Base-by-base conservation (phyloP, 2,888 invertebrate genomes). In the Dynastes maya region DNA sequence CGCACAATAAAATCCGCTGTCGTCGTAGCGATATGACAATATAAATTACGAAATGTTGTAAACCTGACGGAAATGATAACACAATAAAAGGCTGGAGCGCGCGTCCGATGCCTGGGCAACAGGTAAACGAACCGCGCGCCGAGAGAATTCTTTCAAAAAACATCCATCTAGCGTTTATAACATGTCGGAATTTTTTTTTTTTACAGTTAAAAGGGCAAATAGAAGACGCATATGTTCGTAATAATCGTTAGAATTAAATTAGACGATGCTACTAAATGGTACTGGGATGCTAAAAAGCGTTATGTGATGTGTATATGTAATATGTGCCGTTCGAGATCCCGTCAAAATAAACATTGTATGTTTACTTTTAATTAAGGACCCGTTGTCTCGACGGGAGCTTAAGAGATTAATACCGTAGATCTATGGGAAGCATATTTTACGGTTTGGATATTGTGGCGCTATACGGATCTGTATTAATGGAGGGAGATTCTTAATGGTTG, bases 21-120 rank as follows among this genome's bases (percentile, higher is more conserved):
- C 58, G 27, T 74, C 58, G 13, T 61, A 37, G 45, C 55, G 64
- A 51, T 53, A 76, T 67, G 64, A 67, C 63, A 65, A 22, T 67
- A 65, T 76, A 76, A 37, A 76, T 65, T 67, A 45, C 16, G 51
- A 67, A 65, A 67, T 22, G 76, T 63, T n/a, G 29, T 63, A n/a
- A 67, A 76, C 55, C 67, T 67, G 67, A 65, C 76, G 65, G 67
- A 65, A 65, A 76, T 67, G 65, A 76, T 53, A 67, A 55, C 37
- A 51, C 49, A 37, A 16, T n/a, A 55, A 55, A 55, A 51, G 51
- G 29, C 32, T 71, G 16, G 4, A 58, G 55, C 32, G 29, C 37
- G 45, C 55, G 16, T 53, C 45, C 32, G 45, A 67, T 13, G 37
- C 13, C 45, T 16, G 55, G 8, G 58, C 70, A 55, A 49, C 64